Evolutionary conservation across 1,140 invertebrate species (phyloP), one percentile per base, ranked within the genome.

Genomic region (Parasteatoda tepidariorum): DNA sequence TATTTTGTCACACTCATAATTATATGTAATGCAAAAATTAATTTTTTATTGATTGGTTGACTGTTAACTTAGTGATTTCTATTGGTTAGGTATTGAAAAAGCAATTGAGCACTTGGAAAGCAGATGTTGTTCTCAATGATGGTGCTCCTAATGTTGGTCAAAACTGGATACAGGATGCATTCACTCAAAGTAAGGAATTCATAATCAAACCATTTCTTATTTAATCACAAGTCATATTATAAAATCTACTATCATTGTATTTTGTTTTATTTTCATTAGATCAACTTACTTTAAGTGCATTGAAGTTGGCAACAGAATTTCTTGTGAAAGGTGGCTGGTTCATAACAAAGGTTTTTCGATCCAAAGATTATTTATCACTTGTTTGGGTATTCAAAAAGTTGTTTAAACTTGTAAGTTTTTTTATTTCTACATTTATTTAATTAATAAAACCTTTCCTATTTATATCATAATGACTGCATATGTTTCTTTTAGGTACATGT

Each of bases 121-220:
- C 95, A 26, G 98, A 99, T 91, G 92, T 97, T 22, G 94, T 99
- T 0, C 90, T 99, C 2, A 93, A 99, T 89, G 98, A 99, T 90
- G 98, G 98, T 88, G 98, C 98, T 61, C 98, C 98, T 1, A 99
- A 99, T 91, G 95, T 99, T 55, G 98, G 98, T 88, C 92, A 94
- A 87, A 99, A 97, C 90, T 99, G 98, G 98, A 88, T 97, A 2
- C 95, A 97, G 88, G 98, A 99, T 92, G 97, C 98, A 3, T 99
- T 97, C 89, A 93, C 96, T 86, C 98, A 99, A 91, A 91, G 91
- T 90, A 81, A 54, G 33, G 59, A 57, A 18, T 22, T 84, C 28
- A n/a, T 68, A 18, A 6, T 3, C 11, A 22, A n/a, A n/a, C n/a
- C 4, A 15, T 22, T 68, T 7, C 26, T 9, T 41, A 22, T 26